A percentile compares a stretch with the other conserved stretches of the same genome.
Conservation (phyloP, 2,888 invertebrate genomes). For the Cremastinae sp. region DNA sequence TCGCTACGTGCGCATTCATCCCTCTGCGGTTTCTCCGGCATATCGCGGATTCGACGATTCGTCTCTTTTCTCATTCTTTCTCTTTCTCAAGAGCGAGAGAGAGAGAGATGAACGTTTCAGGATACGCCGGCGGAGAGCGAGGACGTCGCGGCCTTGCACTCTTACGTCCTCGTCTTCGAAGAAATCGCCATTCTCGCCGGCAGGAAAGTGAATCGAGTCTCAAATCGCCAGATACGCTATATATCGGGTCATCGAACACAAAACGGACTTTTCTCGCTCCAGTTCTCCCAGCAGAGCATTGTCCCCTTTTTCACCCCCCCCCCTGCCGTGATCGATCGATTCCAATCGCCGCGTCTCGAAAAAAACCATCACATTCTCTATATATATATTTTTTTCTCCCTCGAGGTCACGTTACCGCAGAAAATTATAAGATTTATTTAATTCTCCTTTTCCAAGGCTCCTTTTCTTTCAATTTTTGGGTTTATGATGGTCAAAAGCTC, state of each 20-base stretch:
- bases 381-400: neutral
- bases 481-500: too few species aligned
- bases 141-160: neutral
- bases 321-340: constrained; percentile 23
- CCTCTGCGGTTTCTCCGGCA: constrained; percentile 25
- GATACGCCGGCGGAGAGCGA: neutral
- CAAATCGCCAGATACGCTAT: constrained; percentile 50
- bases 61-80: neutral
- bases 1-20: constrained; percentile 26
- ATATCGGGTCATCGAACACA: constrained; percentile 69
- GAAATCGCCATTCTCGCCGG: constrained; percentile 33
- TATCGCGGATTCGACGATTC: constrained; percentile 20
- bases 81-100: neutral
- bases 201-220: constrained; percentile 66
- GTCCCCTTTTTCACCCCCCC: constrained; percentile 41
- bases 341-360: constrained; percentile 17
- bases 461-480: too few species aligned
- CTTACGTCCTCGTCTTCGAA: neutral
- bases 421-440: too few species aligned
- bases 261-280: constrained; percentile 71
- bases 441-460: too few species aligned
- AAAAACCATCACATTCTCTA: neutral
- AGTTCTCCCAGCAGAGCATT: constrained; percentile 61
- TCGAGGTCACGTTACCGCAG: too few species aligned
- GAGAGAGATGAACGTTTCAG: neutral